Evolutionary conservation across 2,888 invertebrate genomes (phyloP).

Genomic region (Holacanthella duospinosa): DNA sequence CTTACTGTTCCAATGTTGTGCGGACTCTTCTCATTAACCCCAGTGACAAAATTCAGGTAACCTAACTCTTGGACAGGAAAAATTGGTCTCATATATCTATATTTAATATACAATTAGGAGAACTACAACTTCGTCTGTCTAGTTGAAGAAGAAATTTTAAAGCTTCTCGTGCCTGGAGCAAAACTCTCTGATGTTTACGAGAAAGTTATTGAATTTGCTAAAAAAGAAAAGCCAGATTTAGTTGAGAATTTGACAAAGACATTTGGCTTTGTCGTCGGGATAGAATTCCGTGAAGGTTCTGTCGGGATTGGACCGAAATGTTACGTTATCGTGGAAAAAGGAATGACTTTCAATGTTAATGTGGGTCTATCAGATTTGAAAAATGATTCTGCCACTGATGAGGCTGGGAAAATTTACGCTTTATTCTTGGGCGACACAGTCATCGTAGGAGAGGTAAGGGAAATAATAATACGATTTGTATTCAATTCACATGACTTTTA

Average conservation of each 20-base stretch:
- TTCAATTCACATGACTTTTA: neutral
- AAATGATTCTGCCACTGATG: constrained; percentile 71
- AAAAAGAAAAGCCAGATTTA: constrained; percentile 73
- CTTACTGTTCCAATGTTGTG: constrained; percentile 95
- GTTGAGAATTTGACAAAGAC: constrained; percentile 85
- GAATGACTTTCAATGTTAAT: constrained; percentile 94
- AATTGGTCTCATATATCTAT: neutral
- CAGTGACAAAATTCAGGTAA: constrained; percentile 52
- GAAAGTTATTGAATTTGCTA: constrained; percentile 64
- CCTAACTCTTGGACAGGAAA: constrained; percentile 33
- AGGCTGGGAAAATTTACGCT: constrained; percentile 79
- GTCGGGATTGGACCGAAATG: constrained; percentile 79
- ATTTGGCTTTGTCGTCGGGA: constrained; percentile 95
- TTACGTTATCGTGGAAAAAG: constrained; percentile 64
- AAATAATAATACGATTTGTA: neutral
- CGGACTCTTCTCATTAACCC: constrained; percentile 95
- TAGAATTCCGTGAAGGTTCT: constrained; percentile 93
- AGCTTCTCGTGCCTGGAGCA: constrained; percentile 66
- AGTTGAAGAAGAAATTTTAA: constrained; percentile 81
- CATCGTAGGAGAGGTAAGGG: constrained; percentile 68
- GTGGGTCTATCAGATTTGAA: constrained; percentile 77
- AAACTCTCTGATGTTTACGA: constrained; percentile 82
- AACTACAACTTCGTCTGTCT: constrained; percentile 77
- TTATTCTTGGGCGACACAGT: constrained; percentile 95
- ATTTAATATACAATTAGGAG: constrained; percentile 22